Percentiles rank a stretch among this genome's conserved stretches.
Evolutionary conservation across 2,113 vertebrate genomes (phyloP).

Genomic region (Megaptera novaeangliae): DNA sequence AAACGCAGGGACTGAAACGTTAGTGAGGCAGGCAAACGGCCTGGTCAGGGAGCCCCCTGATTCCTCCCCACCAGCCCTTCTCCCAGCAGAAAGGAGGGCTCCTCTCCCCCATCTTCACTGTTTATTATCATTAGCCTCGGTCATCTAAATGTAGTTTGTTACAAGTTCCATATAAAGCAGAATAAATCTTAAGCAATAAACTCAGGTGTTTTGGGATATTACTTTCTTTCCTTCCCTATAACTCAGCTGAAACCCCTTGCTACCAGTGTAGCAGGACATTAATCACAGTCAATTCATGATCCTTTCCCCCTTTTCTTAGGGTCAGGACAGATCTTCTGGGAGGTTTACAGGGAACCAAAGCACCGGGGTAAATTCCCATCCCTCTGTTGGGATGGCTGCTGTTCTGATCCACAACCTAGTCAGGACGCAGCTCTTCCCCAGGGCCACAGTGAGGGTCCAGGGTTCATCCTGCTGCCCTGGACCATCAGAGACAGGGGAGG

Average conservation of each 20-base stretch:
- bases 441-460: background rate
- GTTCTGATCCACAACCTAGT: background rate
- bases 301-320: background rate
- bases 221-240: background rate
- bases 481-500: background rate
- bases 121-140: background rate
- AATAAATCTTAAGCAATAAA: background rate
- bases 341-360: background rate
- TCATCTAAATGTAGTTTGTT: background rate
- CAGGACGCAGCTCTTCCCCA: background rate
- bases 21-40: background rate
- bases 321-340: background rate
- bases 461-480: background rate
- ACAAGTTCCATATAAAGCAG: background rate
- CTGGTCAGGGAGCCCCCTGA: too few relatives aligned
- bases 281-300: background rate
- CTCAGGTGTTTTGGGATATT: background rate
- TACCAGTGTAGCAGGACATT: background rate
- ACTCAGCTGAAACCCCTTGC: background rate
- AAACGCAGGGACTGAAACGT: background rate
- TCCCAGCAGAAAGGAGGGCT: background rate
- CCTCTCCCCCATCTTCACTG: background rate
- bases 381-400: background rate
- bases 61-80: rapidly evolving
- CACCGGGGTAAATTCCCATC: background rate